Evolutionary conservation across 2,113 vertebrate species (phyloP), one percentile per base, ranked within the genome.

Genomic region (Thymallus thymallus): DNA sequence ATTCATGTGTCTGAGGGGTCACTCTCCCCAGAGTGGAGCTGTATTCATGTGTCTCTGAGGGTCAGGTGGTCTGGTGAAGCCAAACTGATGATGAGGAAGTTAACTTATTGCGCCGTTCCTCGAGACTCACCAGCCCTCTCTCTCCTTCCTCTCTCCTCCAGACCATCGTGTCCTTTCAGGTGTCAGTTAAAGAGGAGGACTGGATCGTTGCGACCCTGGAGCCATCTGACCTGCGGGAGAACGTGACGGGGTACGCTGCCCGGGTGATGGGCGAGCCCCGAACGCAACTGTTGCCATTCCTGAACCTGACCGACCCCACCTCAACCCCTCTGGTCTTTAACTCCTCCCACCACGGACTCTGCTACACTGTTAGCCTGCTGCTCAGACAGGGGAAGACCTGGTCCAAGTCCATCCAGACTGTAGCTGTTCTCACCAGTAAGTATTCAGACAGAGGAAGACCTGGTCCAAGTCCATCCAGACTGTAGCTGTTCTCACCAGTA

Each of bases 221-320:
- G 75, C 87, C 77, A 0, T 93, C 93, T 0, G 97, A 99, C 67
- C 79, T 97, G 72, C 88, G 86, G 80, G 92, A 89, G 41, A 91
- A 94, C 12, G 87, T 89, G 35, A 94, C 94, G 1, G 87, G 90
- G 0, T 98, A 98, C 66, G 93, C 95, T 0, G 95, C 94, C 64
- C 96, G 94, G 88, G 90, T 98, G 85, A 93, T 94, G 0, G 97
- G 96, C 30, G 96, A 97, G 88, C 94, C 96, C 6, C 94, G 91
- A 83, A 93, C 90, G 62, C 91, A 94, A 81, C 93, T 96, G 78
- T 91, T 96, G 18, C 94, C 91, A 82, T 97, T 96, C 0, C 84
- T 92, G 63, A 93, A 95, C 78, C 85, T 81, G 86, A 94, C 94
- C 74, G 86, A 90, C 80, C 90, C 94, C 45, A 81, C 88, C 51